Evolutionary conservation across 2,888 invertebrate species (phyloP).

Genomic region (Athalia rosae): DNA sequence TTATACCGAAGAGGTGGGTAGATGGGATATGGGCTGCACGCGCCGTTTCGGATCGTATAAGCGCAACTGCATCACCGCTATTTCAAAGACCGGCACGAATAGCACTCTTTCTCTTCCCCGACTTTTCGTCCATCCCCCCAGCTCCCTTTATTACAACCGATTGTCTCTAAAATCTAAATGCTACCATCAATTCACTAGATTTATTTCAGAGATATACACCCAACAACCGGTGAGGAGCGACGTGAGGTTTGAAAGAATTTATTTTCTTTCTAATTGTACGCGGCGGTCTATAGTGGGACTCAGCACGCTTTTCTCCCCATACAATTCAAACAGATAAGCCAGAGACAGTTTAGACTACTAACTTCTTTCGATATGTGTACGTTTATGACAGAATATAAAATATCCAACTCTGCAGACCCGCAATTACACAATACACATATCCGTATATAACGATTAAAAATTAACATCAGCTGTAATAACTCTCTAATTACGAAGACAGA

Average conservation of each 20-base stretch:
- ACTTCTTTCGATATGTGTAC: neutral
- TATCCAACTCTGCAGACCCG: neutral
- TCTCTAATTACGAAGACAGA: too few species aligned
- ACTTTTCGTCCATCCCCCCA: constrained; percentile 4
- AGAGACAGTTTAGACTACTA: neutral
- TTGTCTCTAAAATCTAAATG: constrained; percentile 48
- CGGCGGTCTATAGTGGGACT: constrained; percentile 8
- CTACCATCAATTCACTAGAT: constrained; percentile 47
- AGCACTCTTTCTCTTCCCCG: constrained; percentile 18
- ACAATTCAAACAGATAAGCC: constrained; percentile 35
- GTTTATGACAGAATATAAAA: constrained; percentile 44
- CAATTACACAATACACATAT: neutral
- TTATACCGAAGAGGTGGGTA: neutral
- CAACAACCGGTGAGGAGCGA: neutral
- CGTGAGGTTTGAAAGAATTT: constrained; percentile 36
- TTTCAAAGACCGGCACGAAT: neutral
- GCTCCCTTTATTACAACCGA: constrained; percentile 45
- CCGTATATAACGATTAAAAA: neutral
- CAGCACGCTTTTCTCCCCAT: too few species aligned
- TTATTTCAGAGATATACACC: constrained; percentile 42
- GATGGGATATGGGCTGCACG: constrained; percentile 3
- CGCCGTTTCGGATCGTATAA: constrained; percentile 12
- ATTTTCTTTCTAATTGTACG: constrained; percentile 43
- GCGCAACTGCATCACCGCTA: neutral
- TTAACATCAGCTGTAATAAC: too few species aligned